phyloP scores from a whole-genome alignment of 2,113 vertebrate genomes.

The Catagonus wagneri region DNA sequence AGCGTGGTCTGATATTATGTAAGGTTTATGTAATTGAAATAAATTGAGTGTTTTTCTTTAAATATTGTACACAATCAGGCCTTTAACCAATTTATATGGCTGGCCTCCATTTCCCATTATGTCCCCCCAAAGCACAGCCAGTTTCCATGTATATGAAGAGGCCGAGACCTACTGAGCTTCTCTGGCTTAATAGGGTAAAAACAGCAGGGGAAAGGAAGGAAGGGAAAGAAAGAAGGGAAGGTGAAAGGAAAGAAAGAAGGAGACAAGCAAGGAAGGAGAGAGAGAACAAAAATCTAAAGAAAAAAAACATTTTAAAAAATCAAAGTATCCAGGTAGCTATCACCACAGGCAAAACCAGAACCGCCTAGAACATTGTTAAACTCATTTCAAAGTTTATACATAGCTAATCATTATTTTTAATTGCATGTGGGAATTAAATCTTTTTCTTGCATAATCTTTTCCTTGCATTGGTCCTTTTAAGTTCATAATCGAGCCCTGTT shows the following conservation, averaged over 20 bases:
- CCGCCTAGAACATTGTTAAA: neutral
- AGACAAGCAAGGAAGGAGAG: neutral
- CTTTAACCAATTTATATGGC: neutral
- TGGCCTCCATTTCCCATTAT: neutral
- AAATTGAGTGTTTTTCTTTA: constrained; percentile 17
- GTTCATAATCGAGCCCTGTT: neutral
- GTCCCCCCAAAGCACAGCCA: neutral
- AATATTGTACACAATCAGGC: neutral
- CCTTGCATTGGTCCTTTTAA: neutral
- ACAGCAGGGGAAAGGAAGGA: neutral
- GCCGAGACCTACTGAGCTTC: neutral
- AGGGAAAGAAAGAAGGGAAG: neutral
- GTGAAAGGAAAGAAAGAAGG: neutral
- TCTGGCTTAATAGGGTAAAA: neutral
- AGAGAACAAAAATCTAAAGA: neutral
- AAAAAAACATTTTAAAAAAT: neutral
- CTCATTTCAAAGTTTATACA: neutral
- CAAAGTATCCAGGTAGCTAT: neutral
- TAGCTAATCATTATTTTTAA: constrained; percentile 26
- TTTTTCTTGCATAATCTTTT: neutral
- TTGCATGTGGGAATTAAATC: too few species aligned
- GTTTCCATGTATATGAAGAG: neutral
- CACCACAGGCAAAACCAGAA: neutral
- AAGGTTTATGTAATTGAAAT: constrained; percentile 28
- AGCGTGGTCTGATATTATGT: neutral